Evolutionary conservation across 2,888 invertebrate species (phyloP), one percentile per base, ranked within the genome.

Genomic region (Agonopterix subpropinquella): DNA sequence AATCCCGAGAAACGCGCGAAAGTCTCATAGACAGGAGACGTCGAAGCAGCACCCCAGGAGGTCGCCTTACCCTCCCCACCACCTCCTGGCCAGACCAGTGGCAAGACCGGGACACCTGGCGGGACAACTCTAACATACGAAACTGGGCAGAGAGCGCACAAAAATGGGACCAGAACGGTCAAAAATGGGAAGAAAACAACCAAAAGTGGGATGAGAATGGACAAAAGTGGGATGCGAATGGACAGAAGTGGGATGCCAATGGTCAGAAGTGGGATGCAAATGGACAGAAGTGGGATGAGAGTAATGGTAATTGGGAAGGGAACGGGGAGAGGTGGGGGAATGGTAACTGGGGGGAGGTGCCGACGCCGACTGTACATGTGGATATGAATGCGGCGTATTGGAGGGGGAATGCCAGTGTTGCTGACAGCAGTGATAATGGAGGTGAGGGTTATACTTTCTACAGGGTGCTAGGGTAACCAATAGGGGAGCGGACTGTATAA

Each of bases 391-490:
- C 79, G 0, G 80, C 80, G 0, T 85, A 83, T 45, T 88, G 88
- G 84, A 64, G 86, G 43, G 85, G 83, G 0, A 83, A 82, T 41
- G 83, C 80, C 0, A 87, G 87, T 46, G 80, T 85, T 0, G 87
- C 87, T 0, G 88, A 85, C 37, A 87, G 86, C 64, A 89, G 89
- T 49, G 89, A 89, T 58, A 89, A 89, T 62, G 89, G 89, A 59
- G 88, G 88, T 88, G 11, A 58, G 65, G 51, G 10, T 28, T 28
- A 28, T 28, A 18, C 4, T 18, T 18, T n/a, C n/a, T n/a, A n/a
- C n/a, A n/a, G n/a, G n/a, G n/a, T n/a, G n/a, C n/a, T n/a, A n/a
- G n/a, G n/a, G n/a, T n/a, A n/a, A n/a, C n/a, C n/a, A n/a, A n/a
- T n/a, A n/a, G n/a, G n/a, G n/a, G n/a, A n/a, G n/a, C n/a, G n/a